These are phyloP conservation scores for Gryllus longicercus DNA, from an alignment of 2,888 invertebrate species.

Conservation along the genomic window DNA sequence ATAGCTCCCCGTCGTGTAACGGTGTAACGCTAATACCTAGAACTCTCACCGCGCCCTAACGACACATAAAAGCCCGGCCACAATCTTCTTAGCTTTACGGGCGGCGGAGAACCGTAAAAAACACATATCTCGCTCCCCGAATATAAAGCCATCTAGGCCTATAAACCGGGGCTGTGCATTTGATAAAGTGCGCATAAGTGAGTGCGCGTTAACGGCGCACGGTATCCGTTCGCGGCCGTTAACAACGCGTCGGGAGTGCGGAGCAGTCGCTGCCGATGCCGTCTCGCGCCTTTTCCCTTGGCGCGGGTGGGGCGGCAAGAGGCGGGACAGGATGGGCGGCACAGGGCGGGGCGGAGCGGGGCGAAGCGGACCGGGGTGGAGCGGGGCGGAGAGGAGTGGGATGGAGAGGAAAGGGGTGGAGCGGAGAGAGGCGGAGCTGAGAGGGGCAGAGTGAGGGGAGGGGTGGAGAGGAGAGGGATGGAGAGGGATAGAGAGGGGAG, in stretches of 20 bases:
- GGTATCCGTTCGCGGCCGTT: not conserved
- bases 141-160: conserved; percentile 8
- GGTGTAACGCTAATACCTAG: not conserved
- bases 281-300: too few relatives aligned
- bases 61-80: conserved; percentile 6
- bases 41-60: not conserved
- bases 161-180: not conserved
- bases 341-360: too few relatives aligned
- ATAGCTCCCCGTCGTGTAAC: not conserved
- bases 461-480: too few relatives aligned
- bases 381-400: too few relatives aligned
- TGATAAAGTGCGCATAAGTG: conserved; percentile 17
- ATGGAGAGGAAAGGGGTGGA: too few relatives aligned
- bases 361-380: too few relatives aligned
- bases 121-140: not conserved
- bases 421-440: too few relatives aligned
- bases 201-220: not conserved
- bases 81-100: not conserved
- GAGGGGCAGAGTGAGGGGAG: too few relatives aligned
- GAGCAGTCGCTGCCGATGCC: too few relatives aligned
- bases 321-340: too few relatives aligned
- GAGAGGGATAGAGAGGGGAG: too few relatives aligned
- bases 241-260: not conserved
- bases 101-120: not conserved
- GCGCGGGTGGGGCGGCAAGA: too few relatives aligned